A percentile compares a stretch with the other conserved stretches of the same genome.
These are phyloP conservation scores for Andrena bicolor DNA, from an alignment of 2,888 invertebrate species.

Conservation along the genomic window DNA sequence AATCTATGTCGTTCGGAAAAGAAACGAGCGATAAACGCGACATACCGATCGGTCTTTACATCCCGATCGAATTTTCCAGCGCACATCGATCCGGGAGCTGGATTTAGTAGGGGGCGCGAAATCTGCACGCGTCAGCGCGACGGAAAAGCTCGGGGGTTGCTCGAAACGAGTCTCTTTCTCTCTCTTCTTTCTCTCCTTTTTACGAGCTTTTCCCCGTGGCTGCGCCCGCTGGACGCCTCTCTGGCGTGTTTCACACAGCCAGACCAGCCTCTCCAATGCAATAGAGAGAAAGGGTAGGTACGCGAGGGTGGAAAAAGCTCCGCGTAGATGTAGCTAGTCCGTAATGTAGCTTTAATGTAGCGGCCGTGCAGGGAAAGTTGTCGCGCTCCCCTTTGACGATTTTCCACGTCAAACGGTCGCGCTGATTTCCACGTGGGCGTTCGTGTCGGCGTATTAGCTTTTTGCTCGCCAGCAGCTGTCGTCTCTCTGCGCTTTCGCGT, in stretches of 20 bases:
- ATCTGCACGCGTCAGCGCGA: background rate
- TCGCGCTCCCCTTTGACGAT: conserved; percentile 69
- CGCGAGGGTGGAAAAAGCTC: conserved; percentile 19
- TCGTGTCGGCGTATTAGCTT: conserved; percentile 66
- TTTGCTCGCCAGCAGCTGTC: conserved; percentile 46
- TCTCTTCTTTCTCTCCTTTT: conserved; percentile 25
- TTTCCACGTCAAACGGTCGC: conserved; percentile 74
- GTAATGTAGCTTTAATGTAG: conserved; percentile 79
- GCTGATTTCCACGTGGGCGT: conserved; percentile 69
- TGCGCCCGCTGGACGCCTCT: conserved; percentile 23
- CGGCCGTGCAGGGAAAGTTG: conserved; percentile 62
- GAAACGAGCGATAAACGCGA: too few species aligned
- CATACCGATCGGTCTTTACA: too few species aligned
- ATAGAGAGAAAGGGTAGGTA: background rate
- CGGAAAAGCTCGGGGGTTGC: conserved; percentile 1
- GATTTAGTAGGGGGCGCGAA: background rate
- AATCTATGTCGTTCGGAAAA: too few species aligned
- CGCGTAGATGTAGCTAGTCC: conserved; percentile 20
- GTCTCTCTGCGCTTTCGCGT: conserved; percentile 29
- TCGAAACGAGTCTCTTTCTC: conserved; percentile 25
- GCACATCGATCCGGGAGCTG: background rate
- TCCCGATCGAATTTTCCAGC: background rate
- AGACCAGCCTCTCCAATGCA: background rate
- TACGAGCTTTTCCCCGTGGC: conserved; percentile 18
- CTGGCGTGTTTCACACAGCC: conserved; percentile 16